These are phyloP conservation scores for Drosophila simulans DNA, from an alignment of 1,140 invertebrate genomes.

Conservation along the genomic window DNA sequence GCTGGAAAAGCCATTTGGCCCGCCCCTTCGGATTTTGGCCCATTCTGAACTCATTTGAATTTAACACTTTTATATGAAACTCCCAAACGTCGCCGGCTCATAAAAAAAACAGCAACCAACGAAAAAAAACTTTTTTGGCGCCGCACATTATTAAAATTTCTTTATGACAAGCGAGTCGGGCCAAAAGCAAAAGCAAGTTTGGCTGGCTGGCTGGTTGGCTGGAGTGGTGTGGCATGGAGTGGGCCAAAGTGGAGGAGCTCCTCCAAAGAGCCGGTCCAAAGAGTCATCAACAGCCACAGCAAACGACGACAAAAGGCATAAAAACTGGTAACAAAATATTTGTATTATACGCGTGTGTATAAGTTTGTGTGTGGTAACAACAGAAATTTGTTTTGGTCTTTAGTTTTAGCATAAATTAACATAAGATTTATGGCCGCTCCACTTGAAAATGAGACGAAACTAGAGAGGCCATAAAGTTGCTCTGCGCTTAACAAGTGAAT, in stretches of 20 bases:
- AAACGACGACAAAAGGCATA: constrained; percentile 79
- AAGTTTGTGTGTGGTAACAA: constrained; percentile 39
- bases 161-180: constrained; percentile 75
- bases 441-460: constrained; percentile 76
- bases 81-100: constrained; percentile 60
- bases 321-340: constrained; percentile 83
- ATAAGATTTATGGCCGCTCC: constrained; percentile 76
- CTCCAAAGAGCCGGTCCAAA: constrained; percentile 58
- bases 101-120: constrained; percentile 56
- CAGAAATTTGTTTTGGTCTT: constrained; percentile 80
- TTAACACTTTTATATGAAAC: constrained; percentile 75
- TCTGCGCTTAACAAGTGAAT: constrained; percentile 66
- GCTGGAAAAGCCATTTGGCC: constrained; percentile 56
- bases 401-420: constrained; percentile 82
- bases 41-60: constrained; percentile 79
- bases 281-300: constrained; percentile 51
- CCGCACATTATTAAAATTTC: constrained; percentile 83
- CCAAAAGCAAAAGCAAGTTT: constrained; percentile 33
- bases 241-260: constrained; percentile 14
- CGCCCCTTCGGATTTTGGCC: constrained; percentile 36
- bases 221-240: constrained; percentile 7
- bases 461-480: constrained; percentile 46
- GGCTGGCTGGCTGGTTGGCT: not conserved
- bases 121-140: constrained; percentile 76
- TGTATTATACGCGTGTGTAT: constrained; percentile 50